These are phyloP conservation scores for Thunnus maccoyii DNA, from an alignment of 2,113 vertebrate species.

Conservation along the genomic window DNA sequence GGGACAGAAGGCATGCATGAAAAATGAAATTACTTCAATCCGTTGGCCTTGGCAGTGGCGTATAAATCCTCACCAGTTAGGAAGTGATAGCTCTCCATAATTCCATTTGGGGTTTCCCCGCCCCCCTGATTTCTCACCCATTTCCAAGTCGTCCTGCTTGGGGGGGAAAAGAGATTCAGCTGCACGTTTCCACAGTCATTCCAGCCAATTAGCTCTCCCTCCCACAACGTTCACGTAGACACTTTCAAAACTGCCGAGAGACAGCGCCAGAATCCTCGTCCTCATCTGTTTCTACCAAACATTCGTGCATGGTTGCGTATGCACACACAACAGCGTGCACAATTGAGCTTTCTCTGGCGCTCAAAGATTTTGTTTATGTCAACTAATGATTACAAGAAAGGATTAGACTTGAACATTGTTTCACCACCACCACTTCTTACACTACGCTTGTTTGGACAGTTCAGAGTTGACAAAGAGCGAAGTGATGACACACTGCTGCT, in stretches of 20 bases:
- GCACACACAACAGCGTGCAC: constrained; percentile 8
- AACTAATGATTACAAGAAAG: constrained; percentile 30
- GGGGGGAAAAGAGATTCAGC: constrained; percentile 33
- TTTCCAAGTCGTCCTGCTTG: constrained; percentile 58
- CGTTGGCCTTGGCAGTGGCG: constrained; percentile 70
- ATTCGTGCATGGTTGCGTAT: constrained; percentile 24
- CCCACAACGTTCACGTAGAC: constrained; percentile 55
- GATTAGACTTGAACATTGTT: constrained; percentile 20
- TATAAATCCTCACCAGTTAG: constrained; percentile 82
- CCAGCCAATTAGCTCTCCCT: constrained; percentile 70
- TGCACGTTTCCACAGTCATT: constrained; percentile 63
- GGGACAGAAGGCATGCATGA: constrained; percentile 80
- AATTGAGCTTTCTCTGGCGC: constrained; percentile 1
- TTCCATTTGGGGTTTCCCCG: constrained; percentile 76
- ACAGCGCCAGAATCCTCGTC: constrained; percentile 23
- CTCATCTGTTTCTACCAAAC: constrained; percentile 31
- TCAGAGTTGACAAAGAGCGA: constrained; percentile 1
- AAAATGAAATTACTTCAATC: constrained; percentile 82
- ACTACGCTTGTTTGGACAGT: not conserved
- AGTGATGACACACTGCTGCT: constrained; percentile 25
- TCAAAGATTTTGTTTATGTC: constrained; percentile 21
- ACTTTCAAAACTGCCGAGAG: constrained; percentile 48
- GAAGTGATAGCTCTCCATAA: constrained; percentile 76
- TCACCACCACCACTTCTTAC: constrained; percentile 4
- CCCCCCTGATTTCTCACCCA: constrained; percentile 65